Base-by-base conservation (phyloP, 2,113 vertebrate genomes). In the Takifugu flavidus region DNA sequence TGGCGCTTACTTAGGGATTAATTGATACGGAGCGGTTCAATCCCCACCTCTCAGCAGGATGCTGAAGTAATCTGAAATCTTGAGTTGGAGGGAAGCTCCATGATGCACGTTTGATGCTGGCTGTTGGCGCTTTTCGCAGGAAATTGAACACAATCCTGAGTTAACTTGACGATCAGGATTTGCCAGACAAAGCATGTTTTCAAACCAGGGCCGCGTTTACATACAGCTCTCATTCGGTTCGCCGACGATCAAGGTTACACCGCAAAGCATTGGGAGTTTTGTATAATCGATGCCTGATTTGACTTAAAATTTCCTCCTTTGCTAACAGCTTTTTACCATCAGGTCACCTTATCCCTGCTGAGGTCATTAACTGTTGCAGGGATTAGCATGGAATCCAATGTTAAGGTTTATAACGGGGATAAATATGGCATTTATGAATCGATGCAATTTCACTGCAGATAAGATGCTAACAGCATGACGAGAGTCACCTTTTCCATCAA, bases 201-300 rank as follows among this genome's bases (percentile, higher is more conserved):
- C 8, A 34, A 28, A 59, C 39, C 8, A 71, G 75, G 67, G 46
- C 59, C 15, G 52, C 54, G 67, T 80, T 69, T 71, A 56, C 59
- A 72, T 77, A 59, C 59, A 75, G 68, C 14, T 52, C 49, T 54
- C 2, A 49, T 61, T 62, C 52, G 14, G 54, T 27, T 61, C 45
- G 8, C 65, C 8, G 0, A 65, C 20, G 74, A 82, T 67, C 71
- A 83, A 81, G 69, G 68, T 77, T 72, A 75, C 54, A 63, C 53
- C n/a, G 51, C 53, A 59, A 70, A 65, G 65, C 79, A 68, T 60
- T 46, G 46, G 49, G 60, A 68, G 67, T 57, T 65, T 62, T 13
- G 49, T 63, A 67, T 68, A 64, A 77, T 72, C 47, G 63, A 59
- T 10, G 20, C 51, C 59, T 49, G 65, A 55, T 62, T 68, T 59